Evolutionary conservation across 37 sponge, comb jelly and placozoan genomes (phyloP), one percentile per base, ranked within the genome.

Genomic region (Bolinopsis microptera): DNA sequence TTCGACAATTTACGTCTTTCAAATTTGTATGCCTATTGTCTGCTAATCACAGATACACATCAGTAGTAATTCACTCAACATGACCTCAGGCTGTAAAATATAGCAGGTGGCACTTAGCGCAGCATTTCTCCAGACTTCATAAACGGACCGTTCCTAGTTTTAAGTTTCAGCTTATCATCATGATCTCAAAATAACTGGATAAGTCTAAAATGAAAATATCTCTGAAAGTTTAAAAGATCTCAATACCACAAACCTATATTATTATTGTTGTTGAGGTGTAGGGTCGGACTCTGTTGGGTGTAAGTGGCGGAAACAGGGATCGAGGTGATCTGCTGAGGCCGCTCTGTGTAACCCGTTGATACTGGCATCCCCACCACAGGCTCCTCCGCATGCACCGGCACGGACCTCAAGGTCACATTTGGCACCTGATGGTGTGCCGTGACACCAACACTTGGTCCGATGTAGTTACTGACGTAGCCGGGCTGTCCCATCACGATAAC

Each of bases 321-420:
- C 5, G 61, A 48, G 61, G 61, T 13, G 5, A 48, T 13, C 13
- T 48, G 61, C 13, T 48, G 80, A 32, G 35, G 36, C 26, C 27
- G 23, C 36, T 77, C 33, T 5, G 80, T 13, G 80, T 34, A 77
- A 13, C 80, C 80, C 28, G 80, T 35, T 8, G 35, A 32, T 5
- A 86, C 90, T 0, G 90, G 90, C 90, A 39, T 39, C 61, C 90
- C 90, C 1, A 86, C 90, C 30, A 86, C 90, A 2, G 90, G 90
- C 90, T 86, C 90, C 90, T 86, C 90, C 21, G 61, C 13, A 13
- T 86, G 32, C 61, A 41, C 28, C 26, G 61, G 16, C 41, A 86
- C 5, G 90, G 90, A 77, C 32, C 80, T 77, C 80, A 77, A 27
- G 2, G 80, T 77, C 36, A 77, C 80, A 34, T 77, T 77, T 8